phyloP scores from a whole-genome alignment of 2,888 invertebrate species.

The Microctonus aethiopoides region DNA sequence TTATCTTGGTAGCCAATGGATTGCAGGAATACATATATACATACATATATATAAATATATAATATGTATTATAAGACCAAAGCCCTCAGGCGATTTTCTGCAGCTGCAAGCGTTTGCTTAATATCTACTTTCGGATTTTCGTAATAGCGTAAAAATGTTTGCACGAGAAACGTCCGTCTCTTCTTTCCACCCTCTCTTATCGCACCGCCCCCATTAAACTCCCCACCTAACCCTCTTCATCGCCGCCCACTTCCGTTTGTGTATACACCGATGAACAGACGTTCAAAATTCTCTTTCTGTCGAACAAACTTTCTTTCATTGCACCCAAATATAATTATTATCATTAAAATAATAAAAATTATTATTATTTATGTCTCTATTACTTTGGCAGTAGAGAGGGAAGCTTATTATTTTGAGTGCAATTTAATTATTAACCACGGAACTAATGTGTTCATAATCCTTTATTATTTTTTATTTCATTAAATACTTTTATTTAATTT shows the following conservation, averaged over 20 bases:
- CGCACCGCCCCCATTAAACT: neutral
- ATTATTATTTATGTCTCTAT: slow-evolving; percentile 21
- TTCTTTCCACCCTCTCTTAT: slow-evolving; percentile 34
- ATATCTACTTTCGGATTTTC: slow-evolving; percentile 59
- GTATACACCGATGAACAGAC: slow-evolving; percentile 29
- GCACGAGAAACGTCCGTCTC: slow-evolving; percentile 48
- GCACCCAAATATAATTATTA: slow-evolving; percentile 34
- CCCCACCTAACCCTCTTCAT: slow-evolving; percentile 17
- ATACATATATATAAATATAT: neutral
- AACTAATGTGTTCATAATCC: neutral
- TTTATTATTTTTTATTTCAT: neutral
- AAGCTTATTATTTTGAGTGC: slow-evolving; percentile 9
- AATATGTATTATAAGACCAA: neutral
- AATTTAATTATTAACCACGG: slow-evolving; percentile 13
- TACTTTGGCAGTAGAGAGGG: slow-evolving; percentile 18
- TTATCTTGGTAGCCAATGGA: too few relatives aligned
- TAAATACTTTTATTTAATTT: neutral
- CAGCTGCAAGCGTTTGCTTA: slow-evolving; percentile 56
- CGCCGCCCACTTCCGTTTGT: slow-evolving; percentile 20
- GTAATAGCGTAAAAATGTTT: slow-evolving; percentile 64
- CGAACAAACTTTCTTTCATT: slow-evolving; percentile 55
- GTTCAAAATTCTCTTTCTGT: slow-evolving; percentile 32
- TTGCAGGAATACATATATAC: neutral
- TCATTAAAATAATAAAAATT: slow-evolving; percentile 21
- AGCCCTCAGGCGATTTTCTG: slow-evolving; percentile 46